phyloP scores from a whole-genome alignment of 2,113 vertebrate species.

The Tachuris rubrigastra region DNA sequence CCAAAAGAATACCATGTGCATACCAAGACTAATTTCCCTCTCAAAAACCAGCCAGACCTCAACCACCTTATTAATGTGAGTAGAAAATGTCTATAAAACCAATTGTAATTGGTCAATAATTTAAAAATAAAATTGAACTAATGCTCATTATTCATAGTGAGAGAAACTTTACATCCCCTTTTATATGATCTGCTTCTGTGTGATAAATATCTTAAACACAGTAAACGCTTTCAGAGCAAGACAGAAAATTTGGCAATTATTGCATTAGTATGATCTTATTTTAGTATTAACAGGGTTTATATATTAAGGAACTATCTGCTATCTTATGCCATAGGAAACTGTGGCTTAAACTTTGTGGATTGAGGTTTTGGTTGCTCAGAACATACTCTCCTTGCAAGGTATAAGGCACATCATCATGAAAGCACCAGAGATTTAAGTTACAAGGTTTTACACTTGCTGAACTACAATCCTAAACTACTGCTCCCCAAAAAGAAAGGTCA shows the following conservation, averaged over 20 bases:
- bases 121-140: neutral
- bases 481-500: neutral
- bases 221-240: neutral
- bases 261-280: neutral
- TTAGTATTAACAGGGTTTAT: neutral
- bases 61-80: neutral
- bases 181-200: neutral
- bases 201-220: neutral
- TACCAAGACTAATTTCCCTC: neutral
- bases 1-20: neutral
- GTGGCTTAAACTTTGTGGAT: neutral
- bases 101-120: neutral
- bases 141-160: neutral
- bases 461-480: neutral
- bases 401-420: neutral
- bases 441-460: neutral
- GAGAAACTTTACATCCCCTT: neutral
- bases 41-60: neutral
- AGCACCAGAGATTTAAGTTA: neutral
- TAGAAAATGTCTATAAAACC: neutral
- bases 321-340: neutral
- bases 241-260: neutral
- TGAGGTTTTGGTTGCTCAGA: neutral
- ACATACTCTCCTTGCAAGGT: neutral
- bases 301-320: neutral